Base-by-base conservation (phyloP, 92 coral and sea anemone species). In the Epizoanthus rinbou region DNA sequence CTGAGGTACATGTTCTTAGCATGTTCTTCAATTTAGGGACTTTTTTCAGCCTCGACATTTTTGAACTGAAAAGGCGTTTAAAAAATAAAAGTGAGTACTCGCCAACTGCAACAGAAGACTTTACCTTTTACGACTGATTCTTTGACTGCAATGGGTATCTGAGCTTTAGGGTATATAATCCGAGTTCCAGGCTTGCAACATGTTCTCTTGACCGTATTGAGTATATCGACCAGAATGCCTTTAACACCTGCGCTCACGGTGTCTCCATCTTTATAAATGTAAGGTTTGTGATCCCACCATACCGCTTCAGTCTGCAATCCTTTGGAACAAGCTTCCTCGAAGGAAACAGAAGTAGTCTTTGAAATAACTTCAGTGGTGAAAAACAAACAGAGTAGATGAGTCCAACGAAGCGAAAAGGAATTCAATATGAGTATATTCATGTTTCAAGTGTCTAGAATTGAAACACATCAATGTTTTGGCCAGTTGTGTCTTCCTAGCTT, bases 201-300 rank as follows among this genome's bases (percentile, higher is more conserved):
- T 3, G 83, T 24, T 33, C 79, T 80, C 21, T 89, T 68, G n/a
- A 65, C 94, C 70, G 22, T 87, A 47, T 92, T 79, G 23, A 93
- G 83, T 33, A 97, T 86, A 54, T 94, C 97, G 28, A 89, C 90
- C 16, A 94, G 66, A 53, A 93, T 88, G 25, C 98, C 98, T 57
- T 56, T 45, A 15, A 85, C 64, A 41, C 15, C 57, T 0, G 37
- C 35, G 52, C n/a, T 53, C 1, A 33, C 72, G 35, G 15, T 66
- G 19, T 59, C 56, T 33, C 39, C 58, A 66, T 85, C 71, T 52
- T 66, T 66, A 88, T 84, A 92, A 56, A 90, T 57, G 73, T 85
- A 85, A 17, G 99, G 99, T 39, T 65, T 82, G 6, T 90, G 90
- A 4, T 84, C 84, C 91, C 90, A 88, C 91, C 89, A 97, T 24